Evolutionary conservation across 2,888 invertebrate genomes (phyloP), one percentile per base, ranked within the genome.

Genomic region (Troglohyphantes excavatus): DNA sequence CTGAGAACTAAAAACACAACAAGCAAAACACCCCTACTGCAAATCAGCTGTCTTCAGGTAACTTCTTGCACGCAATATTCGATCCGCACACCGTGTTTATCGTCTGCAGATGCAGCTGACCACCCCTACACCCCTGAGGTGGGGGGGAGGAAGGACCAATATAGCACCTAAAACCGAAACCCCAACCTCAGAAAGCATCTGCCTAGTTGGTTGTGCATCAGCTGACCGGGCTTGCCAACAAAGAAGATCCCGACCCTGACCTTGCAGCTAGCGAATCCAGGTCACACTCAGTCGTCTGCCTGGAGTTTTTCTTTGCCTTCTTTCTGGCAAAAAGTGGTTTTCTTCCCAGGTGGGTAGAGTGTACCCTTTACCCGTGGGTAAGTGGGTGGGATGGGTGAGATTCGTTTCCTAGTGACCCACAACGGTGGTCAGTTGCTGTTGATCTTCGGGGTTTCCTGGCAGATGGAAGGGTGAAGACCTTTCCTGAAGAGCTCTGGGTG

Each of bases 371-470:
- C 33, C 33, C 9, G n/a, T n/a, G n/a, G n/a, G n/a, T n/a, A n/a
- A n/a, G n/a, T n/a, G n/a, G 59, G 59, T 19, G 6, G 23, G 23
- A 23, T 65, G 65, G 65, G 65, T 65, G 65, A 27, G 26, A 26
- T 26, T 17, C 59, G 59, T 65, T 65, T 65, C 65, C 65, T 65
- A 23, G 65, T 65, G 65, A 65, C 65, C 65, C 65, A 65, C 65
- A 65, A 65, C 7, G 65, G 23, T 13, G 65, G 65, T 65, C 19
- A 19, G 17, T 19, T 19, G 59, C n/a, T 59, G 59, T 59, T 59
- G 59, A 59, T 65, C 65, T 17, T 5, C 9, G 65, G 65, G 65
- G 65, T 23, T 23, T 23, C 26, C 23, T 26, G 65, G 11, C 11
- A 13, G 26, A 23, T 23, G 13, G 23, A n/a, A 23, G 65, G 65